These are phyloP conservation scores for Cotesia typhae DNA, from an alignment of 1,140 invertebrate species.

Conservation along the genomic window DNA sequence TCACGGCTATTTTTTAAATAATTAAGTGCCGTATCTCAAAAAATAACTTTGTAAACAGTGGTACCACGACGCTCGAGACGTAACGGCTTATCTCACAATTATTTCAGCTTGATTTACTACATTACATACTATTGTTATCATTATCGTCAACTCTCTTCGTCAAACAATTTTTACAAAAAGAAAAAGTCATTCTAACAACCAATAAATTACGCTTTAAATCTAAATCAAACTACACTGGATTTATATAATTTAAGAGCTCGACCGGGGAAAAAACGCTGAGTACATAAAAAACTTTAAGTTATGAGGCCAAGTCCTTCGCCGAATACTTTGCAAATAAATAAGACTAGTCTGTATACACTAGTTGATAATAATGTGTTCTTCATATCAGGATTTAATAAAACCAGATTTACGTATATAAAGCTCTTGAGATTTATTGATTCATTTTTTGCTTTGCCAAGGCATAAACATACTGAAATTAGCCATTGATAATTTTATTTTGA, in stretches of 20 bases:
- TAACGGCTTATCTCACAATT: conserved; percentile 54
- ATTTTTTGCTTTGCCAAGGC: too few relatives aligned
- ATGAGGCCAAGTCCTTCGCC: conserved; percentile 36
- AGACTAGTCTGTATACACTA: too few relatives aligned
- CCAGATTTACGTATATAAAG: too few relatives aligned
- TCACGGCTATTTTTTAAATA: conserved; percentile 10
- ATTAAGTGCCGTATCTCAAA: conserved; percentile 49
- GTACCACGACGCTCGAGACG: conserved; percentile 37
- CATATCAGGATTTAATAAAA: too few relatives aligned
- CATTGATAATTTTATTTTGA: too few relatives aligned
- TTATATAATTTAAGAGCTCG: too few relatives aligned
- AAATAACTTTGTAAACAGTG: conserved; percentile 58
- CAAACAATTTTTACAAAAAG: neutral
- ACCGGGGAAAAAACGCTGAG: too few relatives aligned
- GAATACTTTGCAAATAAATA: neutral
- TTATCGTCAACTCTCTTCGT: neutral
- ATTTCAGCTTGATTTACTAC: conserved; percentile 61
- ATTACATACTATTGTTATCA: neutral
- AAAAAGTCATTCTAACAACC: too few relatives aligned
- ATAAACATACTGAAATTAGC: too few relatives aligned
- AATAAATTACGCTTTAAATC: too few relatives aligned
- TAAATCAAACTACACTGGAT: too few relatives aligned
- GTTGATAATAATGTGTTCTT: neutral
- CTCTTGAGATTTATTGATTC: too few relatives aligned
- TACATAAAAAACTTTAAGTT: conserved; percentile 6